Base-by-base conservation (phyloP, 2,113 vertebrate genomes). In the Thunnus thynnus region DNA sequence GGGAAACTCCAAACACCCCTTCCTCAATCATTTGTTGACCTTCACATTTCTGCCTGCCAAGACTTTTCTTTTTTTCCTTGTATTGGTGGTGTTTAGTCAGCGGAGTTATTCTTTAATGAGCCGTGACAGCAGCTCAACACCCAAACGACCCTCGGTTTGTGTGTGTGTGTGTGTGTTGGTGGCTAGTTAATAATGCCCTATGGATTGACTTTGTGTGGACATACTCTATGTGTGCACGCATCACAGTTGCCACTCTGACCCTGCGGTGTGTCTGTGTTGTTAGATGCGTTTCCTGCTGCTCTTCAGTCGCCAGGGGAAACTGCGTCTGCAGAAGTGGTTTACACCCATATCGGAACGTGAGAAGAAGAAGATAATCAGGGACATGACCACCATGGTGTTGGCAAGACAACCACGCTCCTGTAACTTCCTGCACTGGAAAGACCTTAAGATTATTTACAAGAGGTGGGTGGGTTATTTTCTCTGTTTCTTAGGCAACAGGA, bases 401-500 rank as follows among this genome's bases (percentile, higher is more conserved):
- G 93, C 96, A 83, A 96, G 98, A 72, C 95, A 96, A 86, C 97
- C 97, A 16, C 97, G 95, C 89, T 96, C 94, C 41, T 97, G 98
- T 87, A 99, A 98, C 88, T 99, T 99, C 92, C 83, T 99, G 87
- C 96, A 98, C 91, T 99, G 98, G 98, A 97, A 96, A 92, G 98
- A 99, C 85, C 94, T 98, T 67, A 99, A 99, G 93, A 95, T 99
- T 90, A 97, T 99, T 93, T 99, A 99, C 94, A 99, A 99, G 95
- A 97, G 97, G 98, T 97, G 75, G 67, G 80, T 32, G 20, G 7
- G 18, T 13, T 18, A 10, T 6, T 30, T 3, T 47, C 27, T 36
- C 22, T 57, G 30, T 65, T 61, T 65, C 17, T 27, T 46, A 17
- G 65, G 50, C 62, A 56, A 63, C 14, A 41, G 11, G 36, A 71